Evolutionary conservation across 2,113 vertebrate species (phyloP).

Genomic region (Ornithorhynchus anatinus): DNA sequence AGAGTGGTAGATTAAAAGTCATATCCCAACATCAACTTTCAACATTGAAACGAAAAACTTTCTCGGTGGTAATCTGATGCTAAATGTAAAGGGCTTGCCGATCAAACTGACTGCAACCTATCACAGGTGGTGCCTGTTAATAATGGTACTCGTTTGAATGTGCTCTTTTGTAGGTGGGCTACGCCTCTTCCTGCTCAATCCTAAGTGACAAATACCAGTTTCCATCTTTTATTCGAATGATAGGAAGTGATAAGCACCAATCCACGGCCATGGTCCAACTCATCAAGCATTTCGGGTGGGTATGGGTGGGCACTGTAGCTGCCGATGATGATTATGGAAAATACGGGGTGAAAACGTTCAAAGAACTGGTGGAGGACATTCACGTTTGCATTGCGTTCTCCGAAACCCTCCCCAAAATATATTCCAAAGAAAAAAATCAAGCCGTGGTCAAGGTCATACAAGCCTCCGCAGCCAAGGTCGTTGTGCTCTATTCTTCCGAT

Average conservation of each 20-base stretch:
- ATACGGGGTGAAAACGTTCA: constrained; percentile 83
- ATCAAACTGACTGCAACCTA: too few relatives aligned
- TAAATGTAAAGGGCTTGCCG: too few relatives aligned
- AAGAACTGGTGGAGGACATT: constrained; percentile 72
- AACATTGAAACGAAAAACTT: too few relatives aligned
- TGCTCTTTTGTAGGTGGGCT: constrained; percentile 74
- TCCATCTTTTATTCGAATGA: constrained; percentile 77
- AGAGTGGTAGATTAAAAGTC: too few relatives aligned
- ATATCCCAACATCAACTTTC: too few relatives aligned
- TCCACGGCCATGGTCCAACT: constrained; percentile 75
- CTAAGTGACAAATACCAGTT: constrained; percentile 85
- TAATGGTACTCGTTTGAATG: background rate
- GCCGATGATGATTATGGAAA: constrained; percentile 86
- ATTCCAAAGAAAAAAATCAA: constrained; percentile 68
- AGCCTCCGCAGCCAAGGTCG: constrained; percentile 77
- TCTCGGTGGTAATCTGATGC: too few relatives aligned
- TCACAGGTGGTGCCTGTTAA: too few relatives aligned
- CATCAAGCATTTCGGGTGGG: constrained; percentile 83
- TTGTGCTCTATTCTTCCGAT: constrained; percentile 84
- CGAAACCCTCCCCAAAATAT: constrained; percentile 80
- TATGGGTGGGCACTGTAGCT: constrained; percentile 82
- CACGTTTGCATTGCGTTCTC: constrained; percentile 84
- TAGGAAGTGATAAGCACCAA: constrained; percentile 76
- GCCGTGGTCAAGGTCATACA: constrained; percentile 67
- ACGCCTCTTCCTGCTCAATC: constrained; percentile 76